Percentiles rank a stretch among this genome's conserved stretches.
Evolutionary conservation across 2,797 vertebrate genomes (phyloP).

Genomic region (Hoplostethus mediterraneus): DNA sequence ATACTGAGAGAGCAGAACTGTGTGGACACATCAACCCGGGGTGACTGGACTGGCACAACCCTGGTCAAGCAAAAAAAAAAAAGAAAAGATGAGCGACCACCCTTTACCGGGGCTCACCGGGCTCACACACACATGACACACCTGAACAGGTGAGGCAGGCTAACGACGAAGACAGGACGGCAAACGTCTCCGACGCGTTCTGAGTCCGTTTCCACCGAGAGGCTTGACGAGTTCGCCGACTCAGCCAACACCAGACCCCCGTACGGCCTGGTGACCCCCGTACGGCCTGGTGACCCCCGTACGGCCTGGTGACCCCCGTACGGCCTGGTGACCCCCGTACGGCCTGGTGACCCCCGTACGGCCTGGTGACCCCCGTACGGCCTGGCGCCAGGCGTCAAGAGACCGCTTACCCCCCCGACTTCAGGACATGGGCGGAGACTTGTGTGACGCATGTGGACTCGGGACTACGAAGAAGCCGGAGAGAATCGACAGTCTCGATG

Average conservation of each 20-base stretch:
- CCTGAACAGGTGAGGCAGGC: not conserved
- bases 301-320: too few relatives aligned
- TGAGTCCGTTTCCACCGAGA: not conserved
- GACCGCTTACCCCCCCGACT: not conserved
- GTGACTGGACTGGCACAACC: conserved; percentile 3
- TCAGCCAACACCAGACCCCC: conserved; percentile 5
- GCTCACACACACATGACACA: not conserved
- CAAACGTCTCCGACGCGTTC: conserved; percentile 10
- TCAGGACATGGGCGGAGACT: conserved; percentile 51
- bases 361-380: not conserved
- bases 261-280: too few relatives aligned
- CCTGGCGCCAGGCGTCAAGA: too few relatives aligned
- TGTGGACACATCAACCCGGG: conserved; percentile 12
- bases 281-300: not conserved
- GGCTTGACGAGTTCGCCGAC: conserved; percentile 18
- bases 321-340: too few relatives aligned
- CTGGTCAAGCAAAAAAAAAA: conserved; percentile 1
- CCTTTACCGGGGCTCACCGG: conserved; percentile 27
- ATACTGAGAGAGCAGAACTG: conserved; percentile 21
- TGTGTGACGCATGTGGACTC: conserved; percentile 65
- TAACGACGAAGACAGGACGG: conserved; percentile 12
- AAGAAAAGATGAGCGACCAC: conserved; percentile 6
- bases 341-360: too few relatives aligned
- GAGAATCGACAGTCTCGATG: conserved; percentile 64
- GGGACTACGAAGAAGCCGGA: conserved; percentile 64